phyloP scores from a whole-genome alignment of 2,113 vertebrate species.

The Cisticola juncidis region DNA sequence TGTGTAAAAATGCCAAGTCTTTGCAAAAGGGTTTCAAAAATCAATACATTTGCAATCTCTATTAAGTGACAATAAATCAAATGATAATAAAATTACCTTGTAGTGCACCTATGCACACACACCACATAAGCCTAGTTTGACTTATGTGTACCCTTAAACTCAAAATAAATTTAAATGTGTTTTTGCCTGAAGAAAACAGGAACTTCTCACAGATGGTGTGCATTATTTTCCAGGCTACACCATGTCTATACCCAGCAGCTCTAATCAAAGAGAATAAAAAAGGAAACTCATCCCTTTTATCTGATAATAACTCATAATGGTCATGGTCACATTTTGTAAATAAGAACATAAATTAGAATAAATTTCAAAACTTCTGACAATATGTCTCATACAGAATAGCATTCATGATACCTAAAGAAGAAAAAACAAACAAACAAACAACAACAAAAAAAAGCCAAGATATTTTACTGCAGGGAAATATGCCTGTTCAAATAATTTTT shows the following conservation, averaged over 20 bases:
- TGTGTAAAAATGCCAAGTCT: neutral
- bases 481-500: neutral
- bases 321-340: conserved; percentile 48
- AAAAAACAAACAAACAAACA: too few species aligned
- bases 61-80: conserved; percentile 43
- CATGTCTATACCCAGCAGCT: neutral
- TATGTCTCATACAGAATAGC: neutral
- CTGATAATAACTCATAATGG: neutral
- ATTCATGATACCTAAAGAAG: neutral
- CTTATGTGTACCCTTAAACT: neutral
- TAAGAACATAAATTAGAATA: conserved; percentile 32
- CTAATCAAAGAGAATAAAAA: conserved; percentile 10
- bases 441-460: too few species aligned
- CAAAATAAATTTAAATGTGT: conserved; percentile 19
- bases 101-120: neutral
- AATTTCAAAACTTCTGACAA: conserved; percentile 15
- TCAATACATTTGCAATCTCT: conserved; percentile 17
- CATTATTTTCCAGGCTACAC: neutral
- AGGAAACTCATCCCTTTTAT: neutral
- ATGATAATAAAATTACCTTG: conserved; percentile 43
- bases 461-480: neutral
- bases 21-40: conserved; percentile 31
- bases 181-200: conserved; percentile 41
- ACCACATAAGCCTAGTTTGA: neutral
- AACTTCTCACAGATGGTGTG: conserved; percentile 11